Percentiles rank a stretch among this genome's conserved stretches.
These are phyloP conservation scores for Gnathonemus echidnorhynchus DNA, from an alignment of 2,113 vertebrate genomes.

Conservation along the genomic window DNA sequence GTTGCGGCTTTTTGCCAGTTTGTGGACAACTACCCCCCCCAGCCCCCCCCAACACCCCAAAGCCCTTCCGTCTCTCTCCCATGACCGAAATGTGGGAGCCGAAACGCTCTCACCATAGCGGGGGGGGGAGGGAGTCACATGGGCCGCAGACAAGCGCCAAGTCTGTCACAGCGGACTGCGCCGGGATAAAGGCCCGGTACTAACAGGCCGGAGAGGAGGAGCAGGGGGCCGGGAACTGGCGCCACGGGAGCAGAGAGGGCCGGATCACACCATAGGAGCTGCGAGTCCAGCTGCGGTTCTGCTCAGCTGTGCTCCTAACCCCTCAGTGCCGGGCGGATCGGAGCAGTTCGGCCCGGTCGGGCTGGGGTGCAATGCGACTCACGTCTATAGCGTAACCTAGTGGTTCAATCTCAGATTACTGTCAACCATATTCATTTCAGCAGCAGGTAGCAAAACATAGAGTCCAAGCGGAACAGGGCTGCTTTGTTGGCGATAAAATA, in stretches of 20 bases:
- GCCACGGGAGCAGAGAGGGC: background rate
- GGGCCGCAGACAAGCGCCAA: background rate
- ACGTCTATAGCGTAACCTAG: background rate
- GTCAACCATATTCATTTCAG: background rate
- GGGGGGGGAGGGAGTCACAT: background rate
- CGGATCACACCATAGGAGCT: background rate
- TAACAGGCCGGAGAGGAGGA: slow-evolving; percentile 12
- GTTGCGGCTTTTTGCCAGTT: background rate
- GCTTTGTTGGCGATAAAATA: background rate
- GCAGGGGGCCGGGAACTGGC: slow-evolving; percentile 14
- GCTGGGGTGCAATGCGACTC: background rate
- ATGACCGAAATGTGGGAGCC: background rate
- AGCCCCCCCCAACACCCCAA: background rate
- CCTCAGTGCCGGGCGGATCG: background rate
- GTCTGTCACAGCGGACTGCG: slow-evolving; percentile 17
- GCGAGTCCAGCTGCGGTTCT: background rate
- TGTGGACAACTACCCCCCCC: background rate
- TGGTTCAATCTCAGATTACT: background rate
- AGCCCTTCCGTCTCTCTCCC: background rate
- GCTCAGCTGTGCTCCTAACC: background rate
- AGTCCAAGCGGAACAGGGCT: background rate
- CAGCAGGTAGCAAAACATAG: background rate
- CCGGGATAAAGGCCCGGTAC: slow-evolving; percentile 9
- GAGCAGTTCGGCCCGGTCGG: background rate
- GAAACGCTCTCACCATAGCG: background rate